Evolutionary conservation across 2,113 vertebrate species (phyloP).

Genomic region (Oxyruncus cristatus): DNA sequence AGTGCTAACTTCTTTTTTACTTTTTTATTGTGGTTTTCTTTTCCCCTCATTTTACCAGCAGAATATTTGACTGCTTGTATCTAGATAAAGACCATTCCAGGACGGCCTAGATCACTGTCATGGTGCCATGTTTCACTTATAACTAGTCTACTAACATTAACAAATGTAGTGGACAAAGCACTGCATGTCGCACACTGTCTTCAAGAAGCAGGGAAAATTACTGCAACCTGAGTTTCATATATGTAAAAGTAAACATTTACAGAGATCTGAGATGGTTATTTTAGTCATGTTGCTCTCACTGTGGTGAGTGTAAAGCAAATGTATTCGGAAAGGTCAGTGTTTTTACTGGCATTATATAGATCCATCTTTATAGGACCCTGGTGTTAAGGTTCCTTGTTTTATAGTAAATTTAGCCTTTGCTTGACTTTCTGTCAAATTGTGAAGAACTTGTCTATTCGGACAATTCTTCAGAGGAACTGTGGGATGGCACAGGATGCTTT

Average conservation of each 20-base stretch:
- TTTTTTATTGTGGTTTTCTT: neutral
- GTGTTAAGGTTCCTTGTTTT: neutral
- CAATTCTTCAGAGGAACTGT: neutral
- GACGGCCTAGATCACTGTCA: neutral
- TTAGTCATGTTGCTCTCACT: neutral
- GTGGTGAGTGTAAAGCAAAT: neutral
- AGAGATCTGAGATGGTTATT: neutral
- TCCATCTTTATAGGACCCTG: neutral
- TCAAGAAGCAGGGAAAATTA: neutral
- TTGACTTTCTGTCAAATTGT: neutral
- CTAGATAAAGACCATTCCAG: neutral
- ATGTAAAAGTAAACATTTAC: neutral
- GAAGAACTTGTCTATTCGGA: neutral
- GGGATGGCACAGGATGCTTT: neutral
- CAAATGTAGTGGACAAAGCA: neutral
- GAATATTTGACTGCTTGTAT: neutral
- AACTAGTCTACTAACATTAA: neutral
- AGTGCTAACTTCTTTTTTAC: neutral
- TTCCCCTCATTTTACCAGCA: neutral
- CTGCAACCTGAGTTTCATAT: neutral
- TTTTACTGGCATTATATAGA: neutral
- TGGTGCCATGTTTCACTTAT: neutral
- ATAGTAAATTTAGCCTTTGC: neutral
- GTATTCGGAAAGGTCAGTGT: neutral
- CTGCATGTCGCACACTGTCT: neutral